Conservation (phyloP, 92 coral and sea anemone species). For the Plumapathes pennacea region DNA sequence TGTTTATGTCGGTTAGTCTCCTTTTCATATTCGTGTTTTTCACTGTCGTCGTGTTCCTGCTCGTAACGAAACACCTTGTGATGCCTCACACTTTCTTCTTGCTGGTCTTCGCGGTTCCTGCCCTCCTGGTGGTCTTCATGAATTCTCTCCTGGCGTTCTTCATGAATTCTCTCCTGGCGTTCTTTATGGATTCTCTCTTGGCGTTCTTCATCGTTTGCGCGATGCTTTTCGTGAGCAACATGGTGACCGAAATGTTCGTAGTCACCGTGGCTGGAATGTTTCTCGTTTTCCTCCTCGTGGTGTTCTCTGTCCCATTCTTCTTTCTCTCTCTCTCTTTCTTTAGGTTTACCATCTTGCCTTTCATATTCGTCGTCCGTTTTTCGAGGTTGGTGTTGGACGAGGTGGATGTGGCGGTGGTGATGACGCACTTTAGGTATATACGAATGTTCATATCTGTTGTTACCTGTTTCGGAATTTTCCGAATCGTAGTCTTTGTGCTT, state of each 20-base stretch:
- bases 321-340: not conserved
- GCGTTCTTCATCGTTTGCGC: not conserved
- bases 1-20: not conserved
- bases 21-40: too few species aligned
- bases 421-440: too few species aligned
- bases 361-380: not conserved
- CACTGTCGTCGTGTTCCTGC: constrained; percentile 6
- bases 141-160: not conserved
- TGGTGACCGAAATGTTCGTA: not conserved
- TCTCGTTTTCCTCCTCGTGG: constrained; percentile 1
- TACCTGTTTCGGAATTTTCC: too few species aligned
- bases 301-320: not conserved
- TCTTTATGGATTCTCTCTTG: constrained; percentile 1
- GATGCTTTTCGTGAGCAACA: constrained; percentile 2
- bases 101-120: not conserved
- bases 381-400: too few species aligned
- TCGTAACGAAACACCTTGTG: not conserved
- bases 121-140: constrained; percentile 2
- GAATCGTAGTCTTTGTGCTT: too few species aligned
- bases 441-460: too few species aligned
- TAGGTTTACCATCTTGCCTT: not conserved
- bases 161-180: not conserved
- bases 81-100: not conserved
- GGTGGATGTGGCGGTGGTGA: too few species aligned
- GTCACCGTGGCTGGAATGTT: constrained; percentile 2